Evolutionary conservation across 2,888 invertebrate genomes (phyloP), one percentile per base, ranked within the genome.

Genomic region (Macaria liturata): DNA sequence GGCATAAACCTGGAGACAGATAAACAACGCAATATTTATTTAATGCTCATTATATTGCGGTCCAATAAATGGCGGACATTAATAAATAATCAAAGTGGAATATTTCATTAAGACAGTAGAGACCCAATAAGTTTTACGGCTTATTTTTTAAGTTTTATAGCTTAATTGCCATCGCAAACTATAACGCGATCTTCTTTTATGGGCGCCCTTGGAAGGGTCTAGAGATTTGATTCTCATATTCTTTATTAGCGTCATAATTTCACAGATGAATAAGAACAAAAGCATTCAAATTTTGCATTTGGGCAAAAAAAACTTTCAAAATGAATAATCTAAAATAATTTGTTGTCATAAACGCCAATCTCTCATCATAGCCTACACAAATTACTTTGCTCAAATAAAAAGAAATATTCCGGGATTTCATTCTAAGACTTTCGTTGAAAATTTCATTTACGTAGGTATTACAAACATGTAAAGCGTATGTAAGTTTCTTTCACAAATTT

Each of bases 161-260:
- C 88, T 85, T 91, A 89, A 91, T 91, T 85, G 84, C 82, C 78
- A 81, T 88, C 77, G 89, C 87, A 86, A 90, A 88, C 83, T 88
- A 86, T 87, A 88, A 84, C 86, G 81, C 83, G 78, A 80, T 83
- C 81, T 78, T 42, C 77, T 87, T 90, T 90, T 91, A 90, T 82
- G 76, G 76, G 75, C 78, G 65, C 72, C 76, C 78, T 77, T 80
- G 76, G 79, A 75, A 75, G 76, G 75, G 77, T 75, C 75, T 75
- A 69, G 72, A 78, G 78, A 83, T 81, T 82, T 62, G 47, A 46
- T 57, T 61, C 51, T 64, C 57, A 61, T 61, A 58, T 58, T 55
- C 57, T 61, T 52, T 55, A 58, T 54, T 45, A 31, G 48, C 40
- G 48, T 48, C 46, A 46, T 54, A 50, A 57, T 50, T 50, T 53